phyloP scores from a whole-genome alignment of 2,888 invertebrate species.

The Adelphocoris suturalis region DNA sequence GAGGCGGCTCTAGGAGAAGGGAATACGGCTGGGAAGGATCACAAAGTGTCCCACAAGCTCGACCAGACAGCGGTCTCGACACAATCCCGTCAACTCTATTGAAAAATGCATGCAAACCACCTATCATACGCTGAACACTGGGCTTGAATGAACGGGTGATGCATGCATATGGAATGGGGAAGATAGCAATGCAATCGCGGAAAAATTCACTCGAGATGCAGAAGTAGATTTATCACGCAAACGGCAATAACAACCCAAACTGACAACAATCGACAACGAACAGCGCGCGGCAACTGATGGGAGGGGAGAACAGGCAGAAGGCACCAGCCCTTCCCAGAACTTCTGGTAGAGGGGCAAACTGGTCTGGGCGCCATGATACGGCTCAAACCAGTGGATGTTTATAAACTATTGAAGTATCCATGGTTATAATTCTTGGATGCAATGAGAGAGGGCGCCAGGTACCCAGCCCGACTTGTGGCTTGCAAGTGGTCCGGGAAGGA shows the following conservation, averaged over 20 bases:
- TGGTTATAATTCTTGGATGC: not conserved
- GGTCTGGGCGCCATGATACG: constrained; percentile 19
- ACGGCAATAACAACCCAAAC: not conserved
- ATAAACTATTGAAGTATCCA: no score
- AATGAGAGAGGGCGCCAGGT: constrained; percentile 2
- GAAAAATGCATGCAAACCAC: not conserved
- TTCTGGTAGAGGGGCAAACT: not conserved
- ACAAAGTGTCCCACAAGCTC: not conserved
- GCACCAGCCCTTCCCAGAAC: not conserved
- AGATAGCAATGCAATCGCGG: not conserved
- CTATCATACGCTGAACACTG: not conserved
- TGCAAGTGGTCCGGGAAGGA: not conserved
- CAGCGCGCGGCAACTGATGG: constrained; percentile 9
- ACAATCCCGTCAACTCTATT: not conserved
- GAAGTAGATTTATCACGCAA: not conserved
- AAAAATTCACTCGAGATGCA: not conserved
- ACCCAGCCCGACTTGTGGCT: not conserved
- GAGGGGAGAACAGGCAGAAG: not conserved
- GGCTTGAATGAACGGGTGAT: not conserved
- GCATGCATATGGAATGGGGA: not conserved
- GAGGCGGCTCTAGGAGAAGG: constrained; percentile 15
- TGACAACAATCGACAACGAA: not conserved
- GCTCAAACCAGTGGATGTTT: not conserved
- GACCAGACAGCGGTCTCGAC: not conserved
- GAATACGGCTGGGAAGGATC: not conserved